phyloP scores from a whole-genome alignment of 2,113 vertebrate species.

The Panthera uncia region DNA sequence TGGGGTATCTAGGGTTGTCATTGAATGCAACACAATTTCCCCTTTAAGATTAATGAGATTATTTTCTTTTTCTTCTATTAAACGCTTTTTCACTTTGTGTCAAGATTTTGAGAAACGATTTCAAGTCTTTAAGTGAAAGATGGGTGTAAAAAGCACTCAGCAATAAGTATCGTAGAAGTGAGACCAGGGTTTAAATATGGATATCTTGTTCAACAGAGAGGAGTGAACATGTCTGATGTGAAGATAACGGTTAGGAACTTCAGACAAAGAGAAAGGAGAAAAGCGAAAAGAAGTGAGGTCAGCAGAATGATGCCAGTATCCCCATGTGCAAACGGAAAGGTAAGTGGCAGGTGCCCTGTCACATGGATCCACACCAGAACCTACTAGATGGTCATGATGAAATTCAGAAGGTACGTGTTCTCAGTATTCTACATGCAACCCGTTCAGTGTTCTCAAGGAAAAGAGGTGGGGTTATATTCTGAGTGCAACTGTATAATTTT shows the following conservation, averaged over 20 bases:
- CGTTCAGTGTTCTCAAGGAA: neutral
- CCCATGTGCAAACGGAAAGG: neutral
- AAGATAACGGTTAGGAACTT: neutral
- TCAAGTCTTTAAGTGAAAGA: neutral
- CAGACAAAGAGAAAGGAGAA: neutral
- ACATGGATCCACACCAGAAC: neutral
- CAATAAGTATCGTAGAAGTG: neutral
- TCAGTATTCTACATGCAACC: fast-evolving
- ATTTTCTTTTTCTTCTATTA: neutral
- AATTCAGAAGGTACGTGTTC: neutral
- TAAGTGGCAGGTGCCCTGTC: fast-evolving
- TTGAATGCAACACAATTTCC: neutral
- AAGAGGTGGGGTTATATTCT: neutral
- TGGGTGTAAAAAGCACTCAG: neutral
- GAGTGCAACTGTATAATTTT: neutral
- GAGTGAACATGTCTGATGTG: neutral
- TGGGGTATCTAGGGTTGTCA: neutral
- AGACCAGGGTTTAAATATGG: neutral
- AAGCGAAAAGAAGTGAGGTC: neutral
- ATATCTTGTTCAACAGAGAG: neutral
- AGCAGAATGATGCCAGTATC: neutral
- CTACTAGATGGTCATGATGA: too few species aligned
- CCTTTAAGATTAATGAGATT: neutral
- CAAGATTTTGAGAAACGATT: neutral
- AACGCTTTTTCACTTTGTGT: neutral